phyloP scores from a whole-genome alignment of 2,797 vertebrate species.

The Cryptoprocta ferox region DNA sequence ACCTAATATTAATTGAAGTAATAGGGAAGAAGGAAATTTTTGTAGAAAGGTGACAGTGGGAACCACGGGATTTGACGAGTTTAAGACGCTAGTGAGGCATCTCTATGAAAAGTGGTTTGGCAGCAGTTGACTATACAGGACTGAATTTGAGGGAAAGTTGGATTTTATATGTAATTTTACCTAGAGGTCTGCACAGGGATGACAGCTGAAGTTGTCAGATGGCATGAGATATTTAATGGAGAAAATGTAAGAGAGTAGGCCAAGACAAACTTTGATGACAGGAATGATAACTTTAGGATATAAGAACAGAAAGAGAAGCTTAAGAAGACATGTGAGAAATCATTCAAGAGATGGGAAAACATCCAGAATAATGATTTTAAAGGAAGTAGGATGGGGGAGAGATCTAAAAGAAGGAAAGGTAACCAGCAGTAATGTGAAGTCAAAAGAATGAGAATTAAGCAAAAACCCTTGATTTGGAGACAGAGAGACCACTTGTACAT shows the following conservation, averaged over 20 bases:
- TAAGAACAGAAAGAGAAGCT: background rate
- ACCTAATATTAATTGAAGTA: background rate
- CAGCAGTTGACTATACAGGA: background rate
- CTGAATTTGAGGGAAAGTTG: background rate
- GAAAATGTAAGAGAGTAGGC: background rate
- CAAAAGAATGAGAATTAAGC: slow-evolving; percentile 7
- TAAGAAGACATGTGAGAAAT: background rate
- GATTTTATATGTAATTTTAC: background rate
- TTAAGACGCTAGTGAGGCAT: background rate
- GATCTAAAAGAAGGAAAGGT: background rate
- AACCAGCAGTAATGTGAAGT: background rate
- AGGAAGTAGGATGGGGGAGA: background rate
- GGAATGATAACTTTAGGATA: background rate
- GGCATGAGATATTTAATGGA: background rate
- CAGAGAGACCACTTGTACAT: background rate
- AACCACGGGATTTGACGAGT: background rate
- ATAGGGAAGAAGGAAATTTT: background rate
- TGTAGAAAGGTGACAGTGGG: background rate
- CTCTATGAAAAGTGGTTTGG: background rate
- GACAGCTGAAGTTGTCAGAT: background rate
- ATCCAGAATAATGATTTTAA: background rate
- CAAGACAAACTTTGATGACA: background rate
- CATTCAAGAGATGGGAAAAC: background rate
- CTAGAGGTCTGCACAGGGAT: background rate
- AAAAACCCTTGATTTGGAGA: background rate